phyloP scores from a whole-genome alignment of 1,140 invertebrate genomes.

The Drosophila orosa region DNA sequence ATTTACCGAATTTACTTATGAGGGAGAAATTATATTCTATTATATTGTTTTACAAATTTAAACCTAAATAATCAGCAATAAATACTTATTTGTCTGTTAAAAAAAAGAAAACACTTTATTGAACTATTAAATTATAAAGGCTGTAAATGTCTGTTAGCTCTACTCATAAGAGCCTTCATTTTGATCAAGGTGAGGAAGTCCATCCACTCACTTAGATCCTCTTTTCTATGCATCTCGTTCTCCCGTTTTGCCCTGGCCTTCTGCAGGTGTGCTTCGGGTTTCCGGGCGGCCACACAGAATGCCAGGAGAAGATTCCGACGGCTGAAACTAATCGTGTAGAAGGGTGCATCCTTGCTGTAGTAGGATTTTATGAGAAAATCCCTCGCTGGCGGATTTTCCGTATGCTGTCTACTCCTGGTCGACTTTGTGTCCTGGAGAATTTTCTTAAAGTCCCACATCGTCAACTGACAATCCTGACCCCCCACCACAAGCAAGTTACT shows the following conservation, averaged over 20 bases:
- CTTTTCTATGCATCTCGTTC: neutral
- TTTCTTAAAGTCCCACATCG: constrained; percentile 57
- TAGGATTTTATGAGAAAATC: constrained; percentile 33
- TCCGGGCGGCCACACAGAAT: constrained; percentile 19
- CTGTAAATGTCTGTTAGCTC: no score
- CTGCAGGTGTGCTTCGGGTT: rapidly evolving
- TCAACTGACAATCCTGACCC: constrained; percentile 43
- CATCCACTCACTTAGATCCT: constrained; percentile 15
- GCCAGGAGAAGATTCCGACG: constrained; percentile 51
- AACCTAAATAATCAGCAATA: neutral
- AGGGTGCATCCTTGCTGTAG: constrained; percentile 25
- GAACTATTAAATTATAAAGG: no score
- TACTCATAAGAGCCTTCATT: constrained; percentile 12
- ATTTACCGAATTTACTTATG: neutral
- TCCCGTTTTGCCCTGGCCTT: neutral
- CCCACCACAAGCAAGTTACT: constrained; percentile 55
- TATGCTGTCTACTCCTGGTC: neutral
- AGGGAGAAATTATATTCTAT: no score
- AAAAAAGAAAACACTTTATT: no score
- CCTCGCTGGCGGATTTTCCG: rapidly evolving
- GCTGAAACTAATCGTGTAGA: constrained; percentile 36
- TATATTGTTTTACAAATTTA: neutral
- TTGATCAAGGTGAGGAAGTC: constrained; percentile 36
- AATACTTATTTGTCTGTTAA: neutral
- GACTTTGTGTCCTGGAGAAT: constrained; percentile 22